Conservation (phyloP, 1,140 invertebrate genomes). For the Aphelenchoides avenae region DNA sequence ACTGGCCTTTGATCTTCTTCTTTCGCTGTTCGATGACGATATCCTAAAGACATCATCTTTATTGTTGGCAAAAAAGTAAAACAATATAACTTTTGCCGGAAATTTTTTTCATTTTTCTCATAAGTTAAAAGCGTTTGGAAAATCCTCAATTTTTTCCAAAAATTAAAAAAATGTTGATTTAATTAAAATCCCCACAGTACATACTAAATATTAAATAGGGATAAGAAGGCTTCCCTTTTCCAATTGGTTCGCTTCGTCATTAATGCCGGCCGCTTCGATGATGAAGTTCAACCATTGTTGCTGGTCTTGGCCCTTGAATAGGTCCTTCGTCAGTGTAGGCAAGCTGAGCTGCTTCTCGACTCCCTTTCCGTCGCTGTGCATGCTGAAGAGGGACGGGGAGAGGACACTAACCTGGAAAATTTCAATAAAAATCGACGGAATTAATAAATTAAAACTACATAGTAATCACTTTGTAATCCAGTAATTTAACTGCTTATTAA, state of each 20-base stretch:
- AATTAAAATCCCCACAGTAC: too few species aligned
- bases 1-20: constrained; percentile 31
- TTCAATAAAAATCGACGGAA: neutral
- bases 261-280: constrained; percentile 38
- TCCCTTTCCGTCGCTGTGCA: constrained; percentile 51
- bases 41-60: constrained; percentile 10
- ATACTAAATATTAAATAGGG: too few species aligned
- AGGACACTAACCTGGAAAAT: constrained; percentile 46
- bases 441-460: neutral
- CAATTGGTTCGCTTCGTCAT: constrained; percentile 15
- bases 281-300: constrained; percentile 49
- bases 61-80: neutral
- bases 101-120: constrained; percentile 17
- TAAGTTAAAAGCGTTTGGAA: neutral
- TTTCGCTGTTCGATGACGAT: constrained; percentile 3
- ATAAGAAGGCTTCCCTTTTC: neutral
- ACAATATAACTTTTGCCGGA: neutral
- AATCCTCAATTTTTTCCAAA: neutral
- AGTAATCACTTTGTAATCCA: too few species aligned
- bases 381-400: constrained; percentile 52
- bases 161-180: constrained; percentile 8
- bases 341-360: constrained; percentile 45
- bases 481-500: too few species aligned
- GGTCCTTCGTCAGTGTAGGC: constrained; percentile 36
- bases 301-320: constrained; percentile 31